Base-by-base conservation (phyloP, 2,113 vertebrate species). In the Cardinalis cardinalis region DNA sequence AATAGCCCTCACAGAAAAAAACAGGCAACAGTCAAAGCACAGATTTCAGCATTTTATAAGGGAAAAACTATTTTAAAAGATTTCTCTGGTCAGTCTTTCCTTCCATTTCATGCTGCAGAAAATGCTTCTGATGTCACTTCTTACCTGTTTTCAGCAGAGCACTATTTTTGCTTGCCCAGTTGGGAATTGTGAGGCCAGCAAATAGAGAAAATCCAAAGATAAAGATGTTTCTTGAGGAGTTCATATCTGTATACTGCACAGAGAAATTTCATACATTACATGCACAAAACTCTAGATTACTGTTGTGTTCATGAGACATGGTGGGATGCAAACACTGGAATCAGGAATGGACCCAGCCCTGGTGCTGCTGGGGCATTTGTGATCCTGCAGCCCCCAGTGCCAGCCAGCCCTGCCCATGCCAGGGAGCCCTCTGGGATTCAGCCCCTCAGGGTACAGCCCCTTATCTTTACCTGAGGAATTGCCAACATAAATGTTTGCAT, bases 141-240 rank as follows among this genome's bases (percentile, higher is more conserved):
- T 95, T 96, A 99, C 99, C 99, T 97, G 99, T 99, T 81, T 97
- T 93, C 68, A 99, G 96, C 48, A 91, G 89, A 11, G 55, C 77
- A 1, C 97, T 84, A 73, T 99, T 98, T 81, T 98, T 98, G 21
- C 96, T 93, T 76, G 99, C 97, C 99, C 99, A 99, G 96, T 97
- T 98, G 53, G 99, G 99, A 97, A 99, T 90, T 6, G 98, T 96
- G 51, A 99, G 97, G 29, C 98, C 99, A 95, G 97, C 95, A 96
- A 98, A 99, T 87, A 99, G 97, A 95, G 99, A 99, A 97, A 99
- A 99, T 91, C 99, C 99, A 93, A 99, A 99, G 77, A 99, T 97
- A 80, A 99, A 99, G 96, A 99, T 98, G 96, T 99, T 99, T 91
- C 99, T 96, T 71, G 99, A 98, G 12, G 99, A 99, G 95, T 99